A percentile compares a stretch with the other conserved stretches of the same genome.
These are phyloP conservation scores for Epizoanthus stellaris DNA, from an alignment of 92 coral and sea anemone species.

Conservation along the genomic window DNA sequence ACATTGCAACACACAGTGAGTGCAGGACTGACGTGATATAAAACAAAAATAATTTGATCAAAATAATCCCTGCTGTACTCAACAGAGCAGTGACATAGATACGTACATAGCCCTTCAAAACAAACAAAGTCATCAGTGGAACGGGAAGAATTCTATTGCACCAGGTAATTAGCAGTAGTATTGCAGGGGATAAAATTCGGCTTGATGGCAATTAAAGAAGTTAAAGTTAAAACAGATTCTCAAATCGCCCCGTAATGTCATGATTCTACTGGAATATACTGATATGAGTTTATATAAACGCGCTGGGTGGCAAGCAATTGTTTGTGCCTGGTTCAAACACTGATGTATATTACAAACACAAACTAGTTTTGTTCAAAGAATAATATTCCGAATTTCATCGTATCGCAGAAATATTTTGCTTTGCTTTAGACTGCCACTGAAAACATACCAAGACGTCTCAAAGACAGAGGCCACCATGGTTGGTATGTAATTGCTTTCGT, in stretches of 20 bases:
- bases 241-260: neutral
- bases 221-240: neutral
- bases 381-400: too few species aligned
- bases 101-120: too few species aligned
- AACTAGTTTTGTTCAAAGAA: too few species aligned
- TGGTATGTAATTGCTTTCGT: too few species aligned
- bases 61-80: neutral
- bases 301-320: neutral
- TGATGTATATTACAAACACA: neutral
- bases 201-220: neutral
- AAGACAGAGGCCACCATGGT: too few species aligned
- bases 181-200: neutral
- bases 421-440: too few species aligned
- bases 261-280: neutral
- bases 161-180: neutral
- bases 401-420: too few species aligned
- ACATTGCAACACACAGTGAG: neutral
- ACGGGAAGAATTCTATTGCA: neutral
- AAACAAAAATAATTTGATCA: neutral
- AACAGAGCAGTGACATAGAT: neutral
- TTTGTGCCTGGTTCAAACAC: neutral
- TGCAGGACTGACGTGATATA: neutral
- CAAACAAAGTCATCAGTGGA: neutral
- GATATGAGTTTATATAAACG: neutral
- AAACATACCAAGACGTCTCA: too few species aligned